Evolutionary conservation across 2,888 invertebrate genomes (phyloP), one percentile per base, ranked within the genome.

Genomic region (Dolomedes plantarius): DNA sequence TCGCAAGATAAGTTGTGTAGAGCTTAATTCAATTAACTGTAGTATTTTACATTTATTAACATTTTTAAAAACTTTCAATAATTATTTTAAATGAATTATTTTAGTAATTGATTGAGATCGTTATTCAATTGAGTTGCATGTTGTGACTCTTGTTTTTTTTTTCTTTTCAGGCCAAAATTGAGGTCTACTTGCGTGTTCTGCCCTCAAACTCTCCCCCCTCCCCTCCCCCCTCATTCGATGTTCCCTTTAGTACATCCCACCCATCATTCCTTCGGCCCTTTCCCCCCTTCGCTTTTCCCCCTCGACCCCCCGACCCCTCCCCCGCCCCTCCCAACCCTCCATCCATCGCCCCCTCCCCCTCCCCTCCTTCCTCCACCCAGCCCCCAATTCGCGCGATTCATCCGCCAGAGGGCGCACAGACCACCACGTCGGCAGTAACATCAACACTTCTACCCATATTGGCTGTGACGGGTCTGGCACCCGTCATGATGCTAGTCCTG

Each of bases 141-240:
- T n/a, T n/a, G n/a, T n/a, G n/a, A n/a, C n/a, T n/a, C n/a, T n/a
- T n/a, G 9, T 7, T 36, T 36, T 36, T 50, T 31, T 29, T 71
- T 65, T 36, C 36, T 27, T 73, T 71, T 68, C 92, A 89, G 89
- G 88, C 89, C 11, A 89, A 89, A 78, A 88, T 89, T 27, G 89
- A 89, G 74, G 89, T 88, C 3, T 88, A 87, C 46, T 69, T 88
- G 2, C 79, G 89, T 9, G 81, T 89, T 11, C 65, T 82, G 32
- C 85, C 76, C 9, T 90, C 92, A 46, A 90, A 91, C 46, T 85
- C 23, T 72, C 83, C 62, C 78, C 83, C 85, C 74, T 83, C 72
- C 72, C 79, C 36, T 39, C 82, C 19, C 71, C 75, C 28, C 82
- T 82, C 11, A 72, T 72, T 23, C 39, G 67, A 23, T 85, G 76